These are phyloP conservation scores for Craniophora ligustri DNA, from an alignment of 2,888 invertebrate species.

Conservation along the genomic window DNA sequence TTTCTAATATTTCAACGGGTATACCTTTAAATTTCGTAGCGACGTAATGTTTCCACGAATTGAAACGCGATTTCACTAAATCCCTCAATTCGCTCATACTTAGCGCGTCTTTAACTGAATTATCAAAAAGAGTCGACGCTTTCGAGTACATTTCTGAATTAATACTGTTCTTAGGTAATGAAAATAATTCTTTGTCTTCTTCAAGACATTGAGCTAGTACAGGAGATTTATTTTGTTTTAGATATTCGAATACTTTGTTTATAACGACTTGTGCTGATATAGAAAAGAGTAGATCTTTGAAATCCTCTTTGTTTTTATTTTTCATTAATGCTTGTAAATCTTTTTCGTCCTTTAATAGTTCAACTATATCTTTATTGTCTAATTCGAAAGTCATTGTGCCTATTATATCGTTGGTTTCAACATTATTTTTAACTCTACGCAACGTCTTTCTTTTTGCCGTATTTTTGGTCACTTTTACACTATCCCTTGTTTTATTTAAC, in stretches of 20 bases:
- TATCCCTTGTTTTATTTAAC: slow-evolving; percentile 76
- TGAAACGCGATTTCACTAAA: slow-evolving; percentile 72
- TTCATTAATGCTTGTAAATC: slow-evolving; percentile 72
- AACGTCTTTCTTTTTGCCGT: slow-evolving; percentile 80
- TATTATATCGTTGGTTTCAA: slow-evolving; percentile 66
- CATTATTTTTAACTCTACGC: slow-evolving; percentile 71
- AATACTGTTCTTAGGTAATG: slow-evolving; percentile 67
- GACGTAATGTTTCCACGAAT: slow-evolving; percentile 78
- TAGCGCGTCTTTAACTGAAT: slow-evolving; percentile 77
- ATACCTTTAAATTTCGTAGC: slow-evolving; percentile 75
- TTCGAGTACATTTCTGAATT: slow-evolving; percentile 74
- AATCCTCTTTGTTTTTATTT: slow-evolving; percentile 75
- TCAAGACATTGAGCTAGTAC: slow-evolving; percentile 74
- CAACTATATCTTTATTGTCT: slow-evolving; percentile 74
- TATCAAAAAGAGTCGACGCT: slow-evolving; percentile 75
- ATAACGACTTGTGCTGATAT: slow-evolving; percentile 81
- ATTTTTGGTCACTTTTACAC: slow-evolving; percentile 82
- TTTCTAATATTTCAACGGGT: slow-evolving; percentile 74
- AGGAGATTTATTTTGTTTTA: slow-evolving; percentile 75
- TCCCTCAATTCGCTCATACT: slow-evolving; percentile 78
- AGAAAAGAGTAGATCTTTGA: slow-evolving; percentile 76
- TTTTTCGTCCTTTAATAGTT: slow-evolving; percentile 75
- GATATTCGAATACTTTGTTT: slow-evolving; percentile 79
- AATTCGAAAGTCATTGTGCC: slow-evolving; percentile 77
- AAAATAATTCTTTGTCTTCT: slow-evolving; percentile 69